These are phyloP conservation scores for Monochamus saltuarius DNA, from an alignment of 1,140 invertebrate genomes.

Conservation along the genomic window DNA sequence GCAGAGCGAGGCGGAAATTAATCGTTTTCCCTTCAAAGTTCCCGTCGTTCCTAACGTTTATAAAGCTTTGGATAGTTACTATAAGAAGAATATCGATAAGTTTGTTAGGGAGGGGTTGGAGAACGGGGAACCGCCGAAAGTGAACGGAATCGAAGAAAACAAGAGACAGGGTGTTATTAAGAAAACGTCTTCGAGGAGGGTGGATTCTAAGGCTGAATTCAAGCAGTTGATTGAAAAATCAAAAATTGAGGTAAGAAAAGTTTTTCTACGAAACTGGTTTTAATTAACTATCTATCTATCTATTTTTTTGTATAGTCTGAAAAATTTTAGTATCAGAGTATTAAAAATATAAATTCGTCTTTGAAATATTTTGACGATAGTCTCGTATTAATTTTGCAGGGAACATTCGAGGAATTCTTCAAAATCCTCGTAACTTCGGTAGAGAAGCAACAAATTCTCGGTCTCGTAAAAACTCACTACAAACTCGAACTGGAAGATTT, in stretches of 20 bases:
- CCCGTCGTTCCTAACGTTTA: slow-evolving; percentile 27
- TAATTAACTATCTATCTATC: background rate
- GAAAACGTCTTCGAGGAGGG: background rate
- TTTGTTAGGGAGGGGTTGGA: slow-evolving; percentile 1
- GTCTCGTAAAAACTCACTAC: slow-evolving; percentile 17
- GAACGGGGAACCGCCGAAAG: slow-evolving; percentile 3
- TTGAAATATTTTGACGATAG: background rate
- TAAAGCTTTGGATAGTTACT: slow-evolving; percentile 30
- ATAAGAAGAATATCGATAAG: slow-evolving; percentile 16
- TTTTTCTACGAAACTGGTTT: background rate
- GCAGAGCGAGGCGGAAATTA: slow-evolving; percentile 54
- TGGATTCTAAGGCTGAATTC: slow-evolving; percentile 22
- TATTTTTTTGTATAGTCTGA: background rate
- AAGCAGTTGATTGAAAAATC: slow-evolving; percentile 19
- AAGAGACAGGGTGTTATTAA: background rate
- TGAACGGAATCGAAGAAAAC: background rate
- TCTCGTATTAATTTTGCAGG: slow-evolving; percentile 23
- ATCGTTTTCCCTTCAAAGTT: slow-evolving; percentile 54
- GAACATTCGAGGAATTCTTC: slow-evolving; percentile 24
- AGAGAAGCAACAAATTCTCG: slow-evolving; percentile 20
- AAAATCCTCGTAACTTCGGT: slow-evolving; percentile 12
- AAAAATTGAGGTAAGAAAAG: slow-evolving; percentile 24
- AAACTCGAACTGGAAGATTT: slow-evolving; percentile 12
- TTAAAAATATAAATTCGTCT: background rate
- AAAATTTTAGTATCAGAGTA: background rate